Evolutionary conservation across 1,140 invertebrate genomes (phyloP), one percentile per base, ranked within the genome.

Genomic region (Holcopasites calliopsidis): DNA sequence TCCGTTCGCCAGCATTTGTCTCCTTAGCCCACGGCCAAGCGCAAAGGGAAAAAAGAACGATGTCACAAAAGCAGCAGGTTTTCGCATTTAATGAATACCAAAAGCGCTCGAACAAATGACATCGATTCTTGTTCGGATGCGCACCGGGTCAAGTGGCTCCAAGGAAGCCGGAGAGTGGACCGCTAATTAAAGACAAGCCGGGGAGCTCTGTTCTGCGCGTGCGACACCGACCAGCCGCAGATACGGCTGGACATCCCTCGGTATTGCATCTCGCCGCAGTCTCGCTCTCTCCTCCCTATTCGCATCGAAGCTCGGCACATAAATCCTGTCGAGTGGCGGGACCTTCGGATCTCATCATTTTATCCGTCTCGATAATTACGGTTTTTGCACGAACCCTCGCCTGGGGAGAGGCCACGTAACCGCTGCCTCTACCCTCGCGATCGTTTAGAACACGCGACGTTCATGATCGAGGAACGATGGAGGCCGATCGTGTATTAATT

Each of bases 181-280:
- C 50, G 61, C 71, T 74, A 74, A 74, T 74, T 74, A 66, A 74
- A 74, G 50, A 38, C 61, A n/a, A 54, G 23, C 44, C 60, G 26
- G 40, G 44, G 38, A 16, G 47, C 26, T 62, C 55, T 28, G 49
- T 13, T 16, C 50, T 21, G 0, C 13, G 35, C 2, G 21, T 13
- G 54, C 16, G 40, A 4, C 31, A 10, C 6, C 16, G 11, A 21
- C 38, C n/a, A 65, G 35, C 28, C n/a, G 3, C 54, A 28, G 52
- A 52, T 49, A 57, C 40, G 52, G 61, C 23, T 55, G 61, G 47
- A 64, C 50, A 47, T 38, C 28, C 10, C n/a, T 26, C 50, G 50
- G 35, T 42, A 62, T 62, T 52, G 10, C 49, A 23, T 65, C 61
- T 65, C 38, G n/a, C 33, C 69, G 28, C 54, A 21, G 44, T 3